phyloP scores from a whole-genome alignment of 2,113 vertebrate species.

The Hyaena hyaena region DNA sequence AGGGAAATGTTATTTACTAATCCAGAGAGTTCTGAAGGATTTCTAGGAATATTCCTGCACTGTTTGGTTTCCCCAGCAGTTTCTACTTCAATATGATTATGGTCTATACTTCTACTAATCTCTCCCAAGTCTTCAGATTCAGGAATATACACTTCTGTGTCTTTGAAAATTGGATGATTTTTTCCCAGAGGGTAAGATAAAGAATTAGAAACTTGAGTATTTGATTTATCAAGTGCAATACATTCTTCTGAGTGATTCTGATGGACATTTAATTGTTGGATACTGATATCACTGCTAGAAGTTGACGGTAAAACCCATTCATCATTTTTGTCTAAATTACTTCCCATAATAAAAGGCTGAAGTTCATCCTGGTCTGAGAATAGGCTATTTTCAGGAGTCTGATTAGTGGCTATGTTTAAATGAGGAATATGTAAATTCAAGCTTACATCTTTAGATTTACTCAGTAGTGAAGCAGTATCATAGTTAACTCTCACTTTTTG shows the following conservation, averaged over 20 bases:
- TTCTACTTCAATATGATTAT: not conserved
- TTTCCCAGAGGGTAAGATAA: slow-evolving; percentile 13
- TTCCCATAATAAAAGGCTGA: not conserved
- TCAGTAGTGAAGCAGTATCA: not conserved
- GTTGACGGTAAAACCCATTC: slow-evolving; percentile 20
- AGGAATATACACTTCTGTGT: not conserved
- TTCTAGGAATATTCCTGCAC: not conserved
- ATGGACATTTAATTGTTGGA: not conserved
- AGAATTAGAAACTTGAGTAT: slow-evolving; percentile 8
- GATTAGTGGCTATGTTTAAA: not conserved
- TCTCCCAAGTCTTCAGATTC: slow-evolving; percentile 19
- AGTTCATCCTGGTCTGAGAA: not conserved
- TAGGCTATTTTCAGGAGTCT: not conserved
- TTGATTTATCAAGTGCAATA: not conserved
- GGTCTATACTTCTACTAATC: not conserved
- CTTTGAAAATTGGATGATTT: slow-evolving; percentile 14
- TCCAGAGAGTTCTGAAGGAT: slow-evolving; percentile 53
- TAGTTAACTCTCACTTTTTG: not conserved
- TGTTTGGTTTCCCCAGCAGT: slow-evolving; percentile 35
- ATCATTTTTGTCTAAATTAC: not conserved
- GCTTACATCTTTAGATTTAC: not conserved
- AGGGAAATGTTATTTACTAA: slow-evolving; percentile 77
- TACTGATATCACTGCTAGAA: not conserved
- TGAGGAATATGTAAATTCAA: slow-evolving; percentile 8
- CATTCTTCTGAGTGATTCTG: not conserved